Evolutionary conservation across 2,113 vertebrate genomes (phyloP), one percentile per base, ranked within the genome.

Genomic region (Thomomys bottae): DNA sequence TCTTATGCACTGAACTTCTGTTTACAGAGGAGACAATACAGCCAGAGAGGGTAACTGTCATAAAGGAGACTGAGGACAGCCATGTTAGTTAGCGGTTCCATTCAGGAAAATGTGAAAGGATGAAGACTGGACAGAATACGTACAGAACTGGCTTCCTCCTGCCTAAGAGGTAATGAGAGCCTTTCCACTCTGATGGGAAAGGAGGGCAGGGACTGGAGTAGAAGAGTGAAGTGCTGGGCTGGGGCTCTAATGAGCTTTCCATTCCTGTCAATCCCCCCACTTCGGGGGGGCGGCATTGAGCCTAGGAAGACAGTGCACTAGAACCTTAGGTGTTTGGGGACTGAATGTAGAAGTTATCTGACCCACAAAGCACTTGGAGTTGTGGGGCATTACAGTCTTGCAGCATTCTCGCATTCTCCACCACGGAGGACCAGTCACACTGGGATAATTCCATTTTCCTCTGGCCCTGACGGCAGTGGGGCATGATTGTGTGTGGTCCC

Each of bases 221-320:
- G 84, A 26, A 63, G 36, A 80, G 45, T 34, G 30, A 61, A 32
- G 38, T 15, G 10, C 20, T 45, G 36, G 14, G 4, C 15, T 45
- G 73, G 18, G 2, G 57, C 6, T 66, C 30, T 49, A 12, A 71
- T 24, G 49, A 83, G 3, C 28, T 8, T 42, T 9, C 38, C 45
- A 28, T 8, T 23, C 23, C n/a, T 30, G 68, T 12, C 45, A 59
- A 24, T 36, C 34, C 42, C 28, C 24, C 54, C 10, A n/a, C 20
- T 40, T 1, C 2, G 30, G 32, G 24, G 18, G n/a, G n/a, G n/a
- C n/a, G n/a, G n/a, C n/a, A n/a, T 26, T 4, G 42, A 24, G 1
- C 2, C 2, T 14, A 24, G 36, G 34, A 85, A 45, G 26, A 75
- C 32, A 73, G 28, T 36, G 73, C 26, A 38, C 4, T 32, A 15